These are phyloP conservation scores for Cyprinodon diabolis DNA, from an alignment of 2,797 vertebrate species.

Conservation along the genomic window DNA sequence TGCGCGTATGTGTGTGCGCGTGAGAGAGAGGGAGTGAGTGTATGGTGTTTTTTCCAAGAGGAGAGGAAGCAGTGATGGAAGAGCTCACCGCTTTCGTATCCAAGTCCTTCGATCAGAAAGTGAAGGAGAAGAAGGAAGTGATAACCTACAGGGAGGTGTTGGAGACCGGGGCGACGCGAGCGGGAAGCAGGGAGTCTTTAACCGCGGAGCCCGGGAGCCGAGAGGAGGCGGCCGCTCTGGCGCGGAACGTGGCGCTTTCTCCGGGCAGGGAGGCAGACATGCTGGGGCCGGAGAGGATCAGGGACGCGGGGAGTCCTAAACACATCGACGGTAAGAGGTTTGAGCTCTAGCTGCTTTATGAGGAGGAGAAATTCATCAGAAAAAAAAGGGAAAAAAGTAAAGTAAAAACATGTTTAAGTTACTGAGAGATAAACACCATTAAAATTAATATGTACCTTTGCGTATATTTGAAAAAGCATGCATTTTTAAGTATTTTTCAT, in stretches of 20 bases:
- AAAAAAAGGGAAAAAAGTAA: not conserved
- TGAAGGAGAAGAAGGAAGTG: conserved; percentile 97
- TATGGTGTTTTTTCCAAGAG: conserved; percentile 51
- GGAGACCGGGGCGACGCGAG: conserved; percentile 88
- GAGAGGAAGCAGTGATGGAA: conserved; percentile 88
- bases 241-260: conserved; percentile 85
- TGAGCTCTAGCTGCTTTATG: not conserved
- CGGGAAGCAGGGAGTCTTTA: conserved; percentile 84
- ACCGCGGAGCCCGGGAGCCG: conserved; percentile 82
- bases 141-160: conserved; percentile 97
- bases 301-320: conserved; percentile 93
- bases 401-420: not conserved
- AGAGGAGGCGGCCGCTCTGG: conserved; percentile 83
- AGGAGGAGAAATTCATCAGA: not conserved
- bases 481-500: not conserved
- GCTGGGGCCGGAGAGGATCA: conserved; percentile 87
- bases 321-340: conserved; percentile 87
- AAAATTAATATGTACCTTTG: not conserved
- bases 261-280: conserved; percentile 89
- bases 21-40: conserved; percentile 52
- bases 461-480: not conserved
- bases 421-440: not conserved
- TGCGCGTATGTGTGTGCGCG: conserved; percentile 58
- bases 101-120: conserved; percentile 98
- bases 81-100: conserved; percentile 98